Base-by-base conservation (phyloP, 1,140 invertebrate species). In the Dinoponera quadriceps region DNA sequence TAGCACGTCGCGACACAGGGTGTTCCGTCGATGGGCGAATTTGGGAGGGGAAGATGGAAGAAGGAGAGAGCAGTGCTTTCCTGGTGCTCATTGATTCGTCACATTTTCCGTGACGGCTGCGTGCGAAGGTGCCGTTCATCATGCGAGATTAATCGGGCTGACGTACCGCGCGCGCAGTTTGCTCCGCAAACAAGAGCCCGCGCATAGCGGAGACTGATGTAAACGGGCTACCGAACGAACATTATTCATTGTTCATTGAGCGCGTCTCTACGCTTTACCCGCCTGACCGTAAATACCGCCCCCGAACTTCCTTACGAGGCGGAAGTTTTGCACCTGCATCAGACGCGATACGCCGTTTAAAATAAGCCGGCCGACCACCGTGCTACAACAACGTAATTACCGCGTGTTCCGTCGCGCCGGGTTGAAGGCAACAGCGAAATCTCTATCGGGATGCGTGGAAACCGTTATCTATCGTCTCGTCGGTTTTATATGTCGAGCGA, bases 121-220 rank as follows among this genome's bases (percentile, higher is more conserved):
- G 81, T 75, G 81, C 72, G 73, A 83, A 75, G 81, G 51, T 11
- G 60, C 72, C 72, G 72, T 83, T 75, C 57, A 75, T 83, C 81
- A 83, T 83, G 57, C 65, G 80, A 85, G 84, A 86, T 88, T 86
- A 88, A 88, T 88, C 75, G 75, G 68, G 44, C 33, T 55, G 68
- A 74, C 81, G 73, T 71, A 80, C 66, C 20, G 55, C 51, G 62
- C 59, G 62, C 51, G 25, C 82, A 88, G 77, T 88, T 86, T 86
- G 72, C 81, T 72, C 69, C 55, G 75, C 84, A 86, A 85, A 86
- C 75, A 88, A 71, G 51, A 54, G 62, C 48, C 44, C 20, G 59
- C 27, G 33, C 49, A 59, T 54, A 65, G 20, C 60, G 68, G 33
- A 16, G 49, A 83, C 25, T 20, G 51, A 7, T 51, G 74, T 68